These are phyloP conservation scores for Spongilla lacustris DNA, from an alignment of 37 sponge, comb jelly and placozoan genomes.

Conservation along the genomic window DNA sequence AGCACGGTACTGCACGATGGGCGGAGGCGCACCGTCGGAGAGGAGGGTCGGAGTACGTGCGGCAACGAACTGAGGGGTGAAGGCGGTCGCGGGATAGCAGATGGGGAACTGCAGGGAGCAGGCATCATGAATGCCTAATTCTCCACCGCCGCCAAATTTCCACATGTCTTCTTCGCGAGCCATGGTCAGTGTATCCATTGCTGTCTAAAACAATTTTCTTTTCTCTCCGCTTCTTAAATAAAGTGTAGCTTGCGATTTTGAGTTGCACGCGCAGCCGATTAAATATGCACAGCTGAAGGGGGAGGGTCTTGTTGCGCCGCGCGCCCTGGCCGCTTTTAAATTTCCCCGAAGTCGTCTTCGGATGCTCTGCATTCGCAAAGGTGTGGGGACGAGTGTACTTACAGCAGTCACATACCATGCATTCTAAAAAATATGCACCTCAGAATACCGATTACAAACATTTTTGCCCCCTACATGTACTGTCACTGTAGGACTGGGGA, in stretches of 20 bases:
- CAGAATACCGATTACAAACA: no score
- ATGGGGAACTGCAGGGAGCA: constrained; percentile 43
- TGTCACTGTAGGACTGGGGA: no score
- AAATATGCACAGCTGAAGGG: no score
- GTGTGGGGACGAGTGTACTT: no score
- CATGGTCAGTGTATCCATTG: constrained; percentile 10
- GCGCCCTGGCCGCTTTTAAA: no score
- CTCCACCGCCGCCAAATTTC: neutral
- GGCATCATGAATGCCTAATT: neutral
- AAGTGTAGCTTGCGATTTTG: neutral
- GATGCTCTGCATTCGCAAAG: no score
- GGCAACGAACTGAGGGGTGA: constrained; percentile 38
- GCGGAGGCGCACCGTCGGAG: neutral
- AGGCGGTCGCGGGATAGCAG: constrained; percentile 19
- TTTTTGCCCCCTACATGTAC: no score
- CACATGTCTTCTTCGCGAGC: constrained; percentile 20
- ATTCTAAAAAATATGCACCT: no score
- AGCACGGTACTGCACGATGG: constrained; percentile 34
- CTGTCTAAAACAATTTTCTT: constrained; percentile 2
- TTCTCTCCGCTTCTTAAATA: neutral
- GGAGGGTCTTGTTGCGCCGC: no score
- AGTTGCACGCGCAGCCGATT: no score
- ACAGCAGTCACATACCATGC: no score
- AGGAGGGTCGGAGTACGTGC: neutral
- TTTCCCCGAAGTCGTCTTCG: no score